Evolutionary conservation across 2,113 vertebrate species (phyloP).

Genomic region (Cacatua alba): DNA sequence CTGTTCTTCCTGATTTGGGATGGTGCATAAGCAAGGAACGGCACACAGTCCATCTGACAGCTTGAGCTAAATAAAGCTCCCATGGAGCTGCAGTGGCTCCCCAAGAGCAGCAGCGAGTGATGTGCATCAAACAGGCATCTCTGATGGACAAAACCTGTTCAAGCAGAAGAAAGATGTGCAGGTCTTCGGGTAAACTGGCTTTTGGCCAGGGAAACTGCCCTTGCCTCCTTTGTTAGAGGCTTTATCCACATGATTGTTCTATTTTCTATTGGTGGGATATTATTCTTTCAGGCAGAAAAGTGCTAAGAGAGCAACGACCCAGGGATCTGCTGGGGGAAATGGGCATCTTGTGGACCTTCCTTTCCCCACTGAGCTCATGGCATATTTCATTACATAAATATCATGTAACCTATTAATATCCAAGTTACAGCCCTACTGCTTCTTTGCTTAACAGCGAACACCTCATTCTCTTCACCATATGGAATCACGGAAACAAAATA

Average conservation of each 20-base stretch:
- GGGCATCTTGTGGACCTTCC: background rate
- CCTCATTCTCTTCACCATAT: background rate
- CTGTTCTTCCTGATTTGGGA: background rate
- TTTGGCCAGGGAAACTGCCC: background rate
- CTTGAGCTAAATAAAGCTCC: background rate
- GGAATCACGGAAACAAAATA: background rate
- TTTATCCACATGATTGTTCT: background rate
- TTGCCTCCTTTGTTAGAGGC: no score
- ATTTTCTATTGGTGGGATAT: background rate
- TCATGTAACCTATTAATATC: background rate
- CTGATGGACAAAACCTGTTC: background rate
- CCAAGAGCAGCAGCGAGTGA: rapidly evolving
- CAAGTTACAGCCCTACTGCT: background rate
- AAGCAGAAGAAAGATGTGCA: rapidly evolving
- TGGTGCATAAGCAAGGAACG: background rate
- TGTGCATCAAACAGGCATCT: background rate
- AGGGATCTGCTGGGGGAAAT: background rate
- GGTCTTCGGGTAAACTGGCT: background rate
- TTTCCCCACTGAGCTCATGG: background rate
- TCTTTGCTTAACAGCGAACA: background rate
- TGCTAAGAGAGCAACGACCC: background rate
- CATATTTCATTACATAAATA: background rate
- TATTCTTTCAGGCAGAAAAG: background rate
- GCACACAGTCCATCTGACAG: background rate
- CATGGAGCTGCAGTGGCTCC: background rate